Evolutionary conservation across 2,888 invertebrate species (phyloP).

Genomic region (Eristalinus aeneus): DNA sequence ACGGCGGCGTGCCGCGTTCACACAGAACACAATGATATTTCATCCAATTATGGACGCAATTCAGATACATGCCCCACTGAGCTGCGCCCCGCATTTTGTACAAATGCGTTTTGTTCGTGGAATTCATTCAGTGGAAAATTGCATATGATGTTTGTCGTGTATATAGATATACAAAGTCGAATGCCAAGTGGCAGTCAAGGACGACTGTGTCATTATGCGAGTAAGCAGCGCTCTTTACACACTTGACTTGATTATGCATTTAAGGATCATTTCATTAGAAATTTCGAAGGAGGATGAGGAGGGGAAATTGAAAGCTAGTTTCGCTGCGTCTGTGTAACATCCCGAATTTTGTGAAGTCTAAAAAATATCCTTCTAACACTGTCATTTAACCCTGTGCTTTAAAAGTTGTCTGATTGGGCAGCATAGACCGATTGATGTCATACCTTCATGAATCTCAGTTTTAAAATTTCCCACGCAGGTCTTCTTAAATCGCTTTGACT

Average conservation of each 20-base stretch:
- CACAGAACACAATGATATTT: conserved; percentile 9
- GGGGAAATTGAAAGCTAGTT: no score
- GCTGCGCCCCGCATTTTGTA: background rate
- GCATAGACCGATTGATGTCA: no score
- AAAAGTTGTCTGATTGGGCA: no score
- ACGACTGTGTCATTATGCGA: conserved; percentile 13
- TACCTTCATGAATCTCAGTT: no score
- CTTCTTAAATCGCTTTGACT: no score
- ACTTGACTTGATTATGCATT: background rate
- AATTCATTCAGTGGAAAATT: conserved; percentile 44
- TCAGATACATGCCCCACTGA: background rate
- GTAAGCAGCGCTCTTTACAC: conserved; percentile 9
- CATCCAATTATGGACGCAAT: conserved; percentile 36
- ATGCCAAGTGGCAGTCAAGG: conserved; percentile 44
- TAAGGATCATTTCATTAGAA: no score
- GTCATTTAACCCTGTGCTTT: no score
- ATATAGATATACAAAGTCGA: background rate
- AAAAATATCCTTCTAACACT: no score
- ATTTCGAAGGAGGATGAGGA: no score
- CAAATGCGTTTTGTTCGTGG: background rate
- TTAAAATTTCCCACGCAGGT: no score
- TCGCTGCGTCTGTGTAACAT: no score
- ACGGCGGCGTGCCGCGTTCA: background rate
- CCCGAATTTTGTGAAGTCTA: no score
- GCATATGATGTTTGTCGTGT: conserved; percentile 13